Conservation (phyloP, 2,113 vertebrate genomes). For the Rhinopithecus roxellana region DNA sequence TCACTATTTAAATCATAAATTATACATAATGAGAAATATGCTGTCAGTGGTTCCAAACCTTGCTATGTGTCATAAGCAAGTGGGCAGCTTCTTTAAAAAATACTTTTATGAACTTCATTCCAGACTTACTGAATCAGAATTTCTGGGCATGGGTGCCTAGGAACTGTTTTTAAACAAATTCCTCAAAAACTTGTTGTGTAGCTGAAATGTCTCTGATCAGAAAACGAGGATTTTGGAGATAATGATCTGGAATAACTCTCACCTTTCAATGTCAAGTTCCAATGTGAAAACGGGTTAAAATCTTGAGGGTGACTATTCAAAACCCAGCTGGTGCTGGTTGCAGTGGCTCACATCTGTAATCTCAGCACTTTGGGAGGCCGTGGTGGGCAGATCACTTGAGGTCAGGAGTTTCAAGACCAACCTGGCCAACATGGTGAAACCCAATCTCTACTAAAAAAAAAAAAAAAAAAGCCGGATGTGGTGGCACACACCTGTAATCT, state of each 20-base stretch:
- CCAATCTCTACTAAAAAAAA: too few species aligned
- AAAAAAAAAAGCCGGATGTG: too few species aligned
- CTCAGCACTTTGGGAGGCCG: too few species aligned
- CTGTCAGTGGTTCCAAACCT: background rate
- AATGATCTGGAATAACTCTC: background rate
- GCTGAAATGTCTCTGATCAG: background rate
- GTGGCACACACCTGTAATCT: too few species aligned
- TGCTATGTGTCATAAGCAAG: background rate
- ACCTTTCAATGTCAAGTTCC: background rate
- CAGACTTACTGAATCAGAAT: background rate
- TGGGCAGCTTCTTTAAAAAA: background rate
- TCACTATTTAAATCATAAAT: slow-evolving; percentile 24
- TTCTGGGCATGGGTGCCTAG: background rate
- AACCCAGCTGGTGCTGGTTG: background rate
- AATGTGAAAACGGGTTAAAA: background rate
- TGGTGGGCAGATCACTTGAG: too few species aligned
- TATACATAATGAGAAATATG: background rate
- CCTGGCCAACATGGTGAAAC: too few species aligned
- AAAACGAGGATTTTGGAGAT: slow-evolving; percentile 31
- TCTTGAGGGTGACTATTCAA: background rate
- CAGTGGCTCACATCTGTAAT: too few species aligned
- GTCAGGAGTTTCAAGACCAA: too few species aligned
- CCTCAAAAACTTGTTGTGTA: background rate
- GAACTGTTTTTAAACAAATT: slow-evolving; percentile 10
- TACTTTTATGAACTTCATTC: background rate